Percentiles rank a stretch among this genome's conserved stretches.
phyloP scores from a whole-genome alignment of 2,113 vertebrate genomes.

The Hiodon alosoides region DNA sequence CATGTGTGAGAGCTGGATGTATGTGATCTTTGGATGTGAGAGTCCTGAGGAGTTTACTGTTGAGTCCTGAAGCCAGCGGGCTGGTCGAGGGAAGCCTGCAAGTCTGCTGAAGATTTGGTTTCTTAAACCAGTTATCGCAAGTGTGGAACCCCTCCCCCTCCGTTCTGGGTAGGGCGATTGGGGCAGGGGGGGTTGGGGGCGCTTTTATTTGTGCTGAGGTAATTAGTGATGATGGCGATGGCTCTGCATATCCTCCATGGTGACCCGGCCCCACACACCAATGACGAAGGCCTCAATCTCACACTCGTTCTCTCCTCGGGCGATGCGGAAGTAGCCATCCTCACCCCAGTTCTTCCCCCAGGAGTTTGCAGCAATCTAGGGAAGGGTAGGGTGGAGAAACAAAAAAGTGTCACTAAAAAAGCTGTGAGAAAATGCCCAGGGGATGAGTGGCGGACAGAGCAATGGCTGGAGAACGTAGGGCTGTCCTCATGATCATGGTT shows the following conservation, averaged over 20 bases:
- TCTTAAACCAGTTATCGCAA: constrained; percentile 33
- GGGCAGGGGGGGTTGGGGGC: constrained; percentile 7
- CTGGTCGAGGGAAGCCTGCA: constrained; percentile 18
- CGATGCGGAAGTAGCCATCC: constrained; percentile 83
- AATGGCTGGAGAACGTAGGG: too few relatives aligned
- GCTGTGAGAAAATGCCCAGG: too few relatives aligned
- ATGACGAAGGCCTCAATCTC: constrained; percentile 92
- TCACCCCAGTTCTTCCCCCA: constrained; percentile 95
- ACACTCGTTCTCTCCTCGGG: constrained; percentile 85
- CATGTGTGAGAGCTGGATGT: constrained; percentile 49
- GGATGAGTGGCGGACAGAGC: too few relatives aligned
- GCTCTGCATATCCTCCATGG: constrained; percentile 85
- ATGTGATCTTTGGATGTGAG: constrained; percentile 46
- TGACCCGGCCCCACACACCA: constrained; percentile 88
- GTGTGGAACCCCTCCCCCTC: constrained; percentile 19
- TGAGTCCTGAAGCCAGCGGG: constrained; percentile 21
- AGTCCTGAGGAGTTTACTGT: constrained; percentile 46
- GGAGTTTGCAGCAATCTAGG: constrained; percentile 87
- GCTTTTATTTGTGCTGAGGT: constrained; percentile 43
- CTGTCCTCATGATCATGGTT: neutral
- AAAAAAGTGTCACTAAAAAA: neutral
- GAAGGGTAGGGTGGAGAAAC: neutral
- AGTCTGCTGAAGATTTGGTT: constrained; percentile 28
- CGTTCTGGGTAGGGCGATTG: too few relatives aligned
- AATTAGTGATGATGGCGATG: constrained; percentile 61